Conservation (phyloP, 1,140 invertebrate species). For the Lamellibrachia luymesi region DNA sequence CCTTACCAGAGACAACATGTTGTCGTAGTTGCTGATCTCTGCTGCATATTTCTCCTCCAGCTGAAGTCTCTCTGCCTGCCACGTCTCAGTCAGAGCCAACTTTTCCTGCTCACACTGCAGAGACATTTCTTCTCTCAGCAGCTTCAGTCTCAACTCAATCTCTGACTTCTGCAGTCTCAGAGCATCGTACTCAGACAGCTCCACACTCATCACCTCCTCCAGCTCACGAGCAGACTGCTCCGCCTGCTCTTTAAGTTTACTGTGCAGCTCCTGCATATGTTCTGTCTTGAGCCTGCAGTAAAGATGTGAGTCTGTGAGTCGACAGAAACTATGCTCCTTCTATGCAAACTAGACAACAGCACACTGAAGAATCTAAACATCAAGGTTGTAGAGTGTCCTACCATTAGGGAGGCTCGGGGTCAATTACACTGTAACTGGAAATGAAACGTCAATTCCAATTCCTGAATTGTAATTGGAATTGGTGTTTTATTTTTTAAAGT, state of each 20-base stretch:
- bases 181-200: neutral
- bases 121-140: constrained; percentile 31
- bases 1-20: constrained; percentile 20
- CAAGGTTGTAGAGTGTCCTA: neutral
- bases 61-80: constrained; percentile 25
- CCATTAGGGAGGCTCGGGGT: too few species aligned
- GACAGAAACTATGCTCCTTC: neutral
- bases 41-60: constrained; percentile 20
- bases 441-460: too few species aligned
- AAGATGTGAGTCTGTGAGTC: neutral
- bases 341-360: neutral
- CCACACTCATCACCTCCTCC: neutral
- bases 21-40: constrained; percentile 25
- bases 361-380: neutral
- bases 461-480: too few species aligned
- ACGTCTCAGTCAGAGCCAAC: constrained; percentile 25
- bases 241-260: neutral
- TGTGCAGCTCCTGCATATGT: neutral
- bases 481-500: too few species aligned
- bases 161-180: constrained; percentile 17
- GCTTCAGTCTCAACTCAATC: constrained; percentile 28
- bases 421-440: too few species aligned
- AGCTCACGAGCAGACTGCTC: neutral
- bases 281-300: neutral
- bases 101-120: constrained; percentile 30